A percentile compares a stretch with the other conserved stretches of the same genome.
Conservation (phyloP, 2,113 vertebrate genomes). For the Mus spicilegus region DNA sequence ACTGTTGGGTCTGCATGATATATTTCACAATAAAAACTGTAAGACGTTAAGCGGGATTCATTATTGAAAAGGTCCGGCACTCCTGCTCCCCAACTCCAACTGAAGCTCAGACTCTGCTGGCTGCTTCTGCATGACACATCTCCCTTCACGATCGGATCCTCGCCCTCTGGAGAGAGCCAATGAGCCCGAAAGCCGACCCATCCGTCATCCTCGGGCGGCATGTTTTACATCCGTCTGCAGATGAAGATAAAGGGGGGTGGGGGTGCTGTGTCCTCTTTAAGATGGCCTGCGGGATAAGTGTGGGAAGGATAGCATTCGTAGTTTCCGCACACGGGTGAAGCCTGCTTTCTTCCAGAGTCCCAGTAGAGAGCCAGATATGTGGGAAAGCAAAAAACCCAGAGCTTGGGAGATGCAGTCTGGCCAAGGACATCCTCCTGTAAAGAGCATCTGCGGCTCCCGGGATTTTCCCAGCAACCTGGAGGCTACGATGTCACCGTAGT, state of each 20-base stretch:
- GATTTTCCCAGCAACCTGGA: constrained; percentile 9
- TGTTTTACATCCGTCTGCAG: constrained; percentile 67
- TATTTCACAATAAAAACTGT: not conserved
- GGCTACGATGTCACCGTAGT: not conserved
- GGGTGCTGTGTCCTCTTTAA: constrained; percentile 51
- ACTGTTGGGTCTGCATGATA: not conserved
- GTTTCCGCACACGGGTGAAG: not conserved
- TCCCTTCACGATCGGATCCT: constrained; percentile 20
- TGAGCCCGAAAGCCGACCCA: not conserved
- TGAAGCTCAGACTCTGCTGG: not conserved
- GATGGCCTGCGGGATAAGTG: not conserved
- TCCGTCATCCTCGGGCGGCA: constrained; percentile 57
- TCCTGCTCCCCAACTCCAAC: not conserved
- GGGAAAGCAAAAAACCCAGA: not conserved
- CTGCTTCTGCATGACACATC: constrained; percentile 55
- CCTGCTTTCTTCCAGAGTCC: constrained; percentile 5
- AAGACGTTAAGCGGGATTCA: constrained; percentile 22
- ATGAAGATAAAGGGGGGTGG: constrained; percentile 73
- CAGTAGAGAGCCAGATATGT: not conserved
- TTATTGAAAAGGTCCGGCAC: constrained; percentile 41
- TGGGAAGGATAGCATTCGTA: constrained; percentile 34
- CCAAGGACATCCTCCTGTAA: not conserved
- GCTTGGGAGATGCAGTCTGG: not conserved
- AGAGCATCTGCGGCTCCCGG: not conserved
- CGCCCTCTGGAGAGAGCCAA: constrained; percentile 37